These are phyloP conservation scores for Theretra japonica DNA, from an alignment of 2,888 invertebrate species.

Conservation along the genomic window DNA sequence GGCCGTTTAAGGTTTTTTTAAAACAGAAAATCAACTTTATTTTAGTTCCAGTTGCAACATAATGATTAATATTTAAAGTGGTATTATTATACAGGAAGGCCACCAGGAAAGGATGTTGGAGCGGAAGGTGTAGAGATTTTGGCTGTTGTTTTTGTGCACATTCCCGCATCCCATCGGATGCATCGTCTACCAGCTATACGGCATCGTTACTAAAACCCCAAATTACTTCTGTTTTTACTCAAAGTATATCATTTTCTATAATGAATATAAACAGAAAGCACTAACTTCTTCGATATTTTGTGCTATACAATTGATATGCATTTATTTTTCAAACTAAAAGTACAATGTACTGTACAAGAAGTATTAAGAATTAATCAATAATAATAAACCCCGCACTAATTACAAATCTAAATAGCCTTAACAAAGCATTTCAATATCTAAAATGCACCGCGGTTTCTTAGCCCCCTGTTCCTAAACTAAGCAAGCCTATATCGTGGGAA, in stretches of 20 bases:
- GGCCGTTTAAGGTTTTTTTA: background rate
- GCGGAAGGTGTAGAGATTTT: constrained; percentile 1
- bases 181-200: constrained; percentile 6
- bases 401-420: too few relatives aligned
- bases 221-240: constrained; percentile 10
- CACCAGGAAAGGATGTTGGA: constrained; percentile 9
- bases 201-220: background rate
- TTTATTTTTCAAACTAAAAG: too few relatives aligned
- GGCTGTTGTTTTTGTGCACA: constrained; percentile 32
- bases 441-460: too few relatives aligned
- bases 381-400: too few relatives aligned
- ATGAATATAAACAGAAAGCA: background rate
- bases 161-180: constrained; percentile 24
- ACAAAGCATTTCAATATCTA: too few relatives aligned
- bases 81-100: background rate
- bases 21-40: background rate
- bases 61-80: background rate
- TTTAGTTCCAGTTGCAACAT: background rate
- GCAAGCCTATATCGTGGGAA: too few relatives aligned
- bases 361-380: too few relatives aligned
- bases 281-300: background rate
- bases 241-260: background rate
- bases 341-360: too few relatives aligned
- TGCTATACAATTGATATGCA: background rate
- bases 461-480: too few relatives aligned